These are phyloP conservation scores for Dicranocentrus wangi DNA, from an alignment of 2,888 invertebrate genomes.

Conservation along the genomic window DNA sequence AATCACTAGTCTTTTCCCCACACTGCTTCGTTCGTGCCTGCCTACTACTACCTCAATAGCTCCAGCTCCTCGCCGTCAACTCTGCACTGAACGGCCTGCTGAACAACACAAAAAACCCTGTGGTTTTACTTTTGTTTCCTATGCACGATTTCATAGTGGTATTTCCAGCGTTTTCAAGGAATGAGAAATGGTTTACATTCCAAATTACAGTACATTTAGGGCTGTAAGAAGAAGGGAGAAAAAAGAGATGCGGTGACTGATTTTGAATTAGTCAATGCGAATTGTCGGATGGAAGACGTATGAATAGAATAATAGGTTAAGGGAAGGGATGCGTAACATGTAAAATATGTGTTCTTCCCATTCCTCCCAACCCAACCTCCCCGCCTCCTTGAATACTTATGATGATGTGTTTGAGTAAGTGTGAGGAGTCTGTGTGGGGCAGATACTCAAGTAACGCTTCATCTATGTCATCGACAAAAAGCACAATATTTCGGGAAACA, in stretches of 20 bases:
- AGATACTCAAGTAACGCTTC: constrained; percentile 44
- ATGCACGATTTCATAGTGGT: constrained; percentile 36
- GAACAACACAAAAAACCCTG: constrained; percentile 10
- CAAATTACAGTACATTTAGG: constrained; percentile 45
- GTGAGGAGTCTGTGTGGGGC: constrained; percentile 21
- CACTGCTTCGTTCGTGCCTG: not conserved
- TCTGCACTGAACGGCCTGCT: too few relatives aligned
- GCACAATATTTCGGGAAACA: constrained; percentile 43
- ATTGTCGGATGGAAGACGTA: not conserved
- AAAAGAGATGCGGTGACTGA: constrained; percentile 37
- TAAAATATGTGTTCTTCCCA: constrained; percentile 27
- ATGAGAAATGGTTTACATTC: constrained; percentile 55
- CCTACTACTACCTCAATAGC: too few relatives aligned
- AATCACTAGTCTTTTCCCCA: not conserved
- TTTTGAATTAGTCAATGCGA: constrained; percentile 50
- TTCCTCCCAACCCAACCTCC: too few relatives aligned
- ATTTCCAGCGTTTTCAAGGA: constrained; percentile 33
- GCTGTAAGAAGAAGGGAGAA: not conserved
- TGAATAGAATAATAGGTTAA: constrained; percentile 8
- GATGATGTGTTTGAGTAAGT: constrained; percentile 20
- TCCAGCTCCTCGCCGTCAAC: too few relatives aligned
- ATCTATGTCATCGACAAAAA: constrained; percentile 51
- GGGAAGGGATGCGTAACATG: constrained; percentile 5
- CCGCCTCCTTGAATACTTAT: constrained; percentile 13
- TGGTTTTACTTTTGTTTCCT: constrained; percentile 36